Base-by-base conservation (phyloP, 2,113 vertebrate species). In the Leptosomus discolor region DNA sequence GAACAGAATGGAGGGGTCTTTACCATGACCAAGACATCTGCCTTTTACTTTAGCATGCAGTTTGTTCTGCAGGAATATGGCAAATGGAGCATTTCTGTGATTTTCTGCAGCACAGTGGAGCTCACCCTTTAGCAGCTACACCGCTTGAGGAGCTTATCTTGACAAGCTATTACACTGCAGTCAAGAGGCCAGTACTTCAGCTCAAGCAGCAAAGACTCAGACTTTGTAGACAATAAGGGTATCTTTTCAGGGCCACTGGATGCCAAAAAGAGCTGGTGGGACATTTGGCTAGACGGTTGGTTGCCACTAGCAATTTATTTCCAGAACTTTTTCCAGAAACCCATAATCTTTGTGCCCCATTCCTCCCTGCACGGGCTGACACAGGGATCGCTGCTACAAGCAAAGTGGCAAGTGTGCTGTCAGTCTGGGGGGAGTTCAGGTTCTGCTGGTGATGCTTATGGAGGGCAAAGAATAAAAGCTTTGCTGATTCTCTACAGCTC, bases 381-480 rank as follows among this genome's bases (percentile, higher is more conserved):
- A 16, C 51, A 27, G 67, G 41, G 19, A 6, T 56, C 4, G 2
- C 73, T 78, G 74, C 65, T 39, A 2, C 20, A 8, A 3, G 3
- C 7, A 13, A 23, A 48, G 68, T 2, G 34, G 17, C 3, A 50
- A 73, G 32, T 2, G 21, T 46, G 51, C 48, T 41, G 29, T 21
- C 39, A 14, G 11, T 5, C 37, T 56, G 46, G 30, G 37, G 12
- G 29, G 8, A 64, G 57, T 46, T 56, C 54, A 12, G 19, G 29
- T 74, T 90, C 54, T 82, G 23, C 26, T 4, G 1, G 17, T 30
- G 46, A 15, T 37, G 56, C 39, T 78, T 29, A 6, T 0, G 1
- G 34, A 57, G 22, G 27, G 4, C 10, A 64, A 60, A 75, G 57
- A 50, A 21, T 16, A 24, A n/a, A 88, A 83, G 9, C 26, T 64